phyloP scores from a whole-genome alignment of 2,113 vertebrate genomes.

The Dermatemys mawii region DNA sequence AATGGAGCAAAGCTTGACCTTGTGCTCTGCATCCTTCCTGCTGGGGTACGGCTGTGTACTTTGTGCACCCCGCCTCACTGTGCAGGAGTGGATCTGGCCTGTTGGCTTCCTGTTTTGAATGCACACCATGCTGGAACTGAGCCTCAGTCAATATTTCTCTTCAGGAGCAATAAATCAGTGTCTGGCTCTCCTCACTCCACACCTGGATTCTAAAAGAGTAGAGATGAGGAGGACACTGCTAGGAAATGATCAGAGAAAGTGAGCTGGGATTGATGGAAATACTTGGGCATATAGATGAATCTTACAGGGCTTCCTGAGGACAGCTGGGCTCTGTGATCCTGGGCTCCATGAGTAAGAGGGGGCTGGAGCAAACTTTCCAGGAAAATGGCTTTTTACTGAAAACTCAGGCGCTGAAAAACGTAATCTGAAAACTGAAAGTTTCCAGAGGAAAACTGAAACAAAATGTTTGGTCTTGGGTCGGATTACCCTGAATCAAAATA shows the following conservation, averaged over 20 bases:
- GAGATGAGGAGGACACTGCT: not conserved
- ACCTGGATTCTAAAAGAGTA: not conserved
- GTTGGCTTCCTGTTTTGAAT: not conserved
- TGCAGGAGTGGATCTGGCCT: not conserved
- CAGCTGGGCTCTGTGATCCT: constrained; percentile 1
- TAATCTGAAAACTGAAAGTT: not conserved
- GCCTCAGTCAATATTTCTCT: not conserved
- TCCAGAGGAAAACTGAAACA: not conserved
- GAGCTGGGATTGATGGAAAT: not conserved
- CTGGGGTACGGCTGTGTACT: not conserved
- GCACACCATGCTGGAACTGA: not conserved
- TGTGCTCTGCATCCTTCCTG: no score
- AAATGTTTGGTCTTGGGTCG: not conserved
- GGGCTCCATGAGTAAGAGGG: not conserved
- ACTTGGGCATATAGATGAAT: not conserved
- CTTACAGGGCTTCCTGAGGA: not conserved
- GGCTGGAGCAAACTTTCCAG: accelerated
- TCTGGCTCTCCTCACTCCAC: not conserved
- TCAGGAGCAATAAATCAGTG: not conserved
- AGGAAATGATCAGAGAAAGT: not conserved
- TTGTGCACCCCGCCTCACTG: not conserved
- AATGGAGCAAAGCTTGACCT: not conserved
- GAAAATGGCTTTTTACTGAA: not conserved
- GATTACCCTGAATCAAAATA: not conserved
- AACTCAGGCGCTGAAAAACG: not conserved